Evolutionary conservation across 2,797 vertebrate genomes (phyloP), one percentile per base, ranked within the genome.

Genomic region (Knipowitschia caucasica): DNA sequence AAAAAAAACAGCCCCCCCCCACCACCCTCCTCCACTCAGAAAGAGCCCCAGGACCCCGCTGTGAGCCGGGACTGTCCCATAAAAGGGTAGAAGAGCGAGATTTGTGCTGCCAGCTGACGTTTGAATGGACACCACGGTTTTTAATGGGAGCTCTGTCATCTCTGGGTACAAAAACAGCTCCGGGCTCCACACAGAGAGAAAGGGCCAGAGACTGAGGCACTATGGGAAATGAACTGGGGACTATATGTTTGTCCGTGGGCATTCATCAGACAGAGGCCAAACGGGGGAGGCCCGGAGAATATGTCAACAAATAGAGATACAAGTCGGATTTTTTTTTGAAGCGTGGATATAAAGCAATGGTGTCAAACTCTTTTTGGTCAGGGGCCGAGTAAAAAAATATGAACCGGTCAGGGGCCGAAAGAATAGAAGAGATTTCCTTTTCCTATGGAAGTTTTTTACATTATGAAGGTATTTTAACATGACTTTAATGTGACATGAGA

Each of bases 131-230:
- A 60, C 25, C 66, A 36, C 35, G 30, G 76, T 63, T 86, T 49
- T 81, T 83, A 85, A 85, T 75, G 70, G 78, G 84, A 77, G 77
- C 66, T 70, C 72, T 79, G 78, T 77, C 76, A 80, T 76, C 58
- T 75, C 60, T 34, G 46, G 65, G 67, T 73, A 79, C 69, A 67
- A 81, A 70, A 59, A 67, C 71, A 64, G 42, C 65, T 30, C 30
- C 29, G 12, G 46, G 46, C 46, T 49, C 30, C 44, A 62, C 58
- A 23, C 27, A 12, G 50, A 27, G 25, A 53, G 55, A 49, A 49
- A 61, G 62, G 20, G 39, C 11, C 42, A 29, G 26, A 53, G 56
- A 64, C 72, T 59, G 56, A 24, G 9, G 81, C 69, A 44, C 70
- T 74, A 36, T 75, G 79, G 73, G 71, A 78, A 77, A 78, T 76